Percentiles rank a stretch among this genome's conserved stretches.
These are phyloP conservation scores for Drosophila picticornis DNA, from an alignment of 2,888 invertebrate genomes.

Conservation along the genomic window DNA sequence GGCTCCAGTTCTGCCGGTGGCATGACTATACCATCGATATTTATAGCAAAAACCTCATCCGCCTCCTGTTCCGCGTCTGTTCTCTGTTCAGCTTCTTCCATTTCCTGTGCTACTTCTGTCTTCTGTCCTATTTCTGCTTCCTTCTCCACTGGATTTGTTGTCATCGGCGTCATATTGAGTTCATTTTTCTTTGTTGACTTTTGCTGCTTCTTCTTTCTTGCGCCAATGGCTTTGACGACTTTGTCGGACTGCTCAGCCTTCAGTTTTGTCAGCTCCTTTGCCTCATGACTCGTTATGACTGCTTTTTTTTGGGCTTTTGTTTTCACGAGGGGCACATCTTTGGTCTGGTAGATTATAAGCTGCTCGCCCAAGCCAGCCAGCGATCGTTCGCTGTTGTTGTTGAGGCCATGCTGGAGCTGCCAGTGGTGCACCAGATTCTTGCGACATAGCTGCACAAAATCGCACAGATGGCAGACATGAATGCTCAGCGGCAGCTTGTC, in stretches of 20 bases:
- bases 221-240: neutral
- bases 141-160: neutral
- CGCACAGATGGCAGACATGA: conserved; percentile 90
- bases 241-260: neutral
- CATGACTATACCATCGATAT: conserved; percentile 12
- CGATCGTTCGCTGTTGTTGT: conserved; percentile 15
- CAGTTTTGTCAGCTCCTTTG: neutral
- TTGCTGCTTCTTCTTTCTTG: neutral
- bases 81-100: neutral
- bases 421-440: conserved; percentile 88
- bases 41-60: neutral
- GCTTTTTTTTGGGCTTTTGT: conserved; percentile 9
- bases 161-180: neutral
- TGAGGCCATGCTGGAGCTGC: conserved; percentile 70
- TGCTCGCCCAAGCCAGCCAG: conserved; percentile 10
- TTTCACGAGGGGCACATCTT: conserved; percentile 46
- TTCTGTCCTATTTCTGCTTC: neutral
- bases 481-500: conserved; percentile 79
- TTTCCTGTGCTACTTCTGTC: neutral
- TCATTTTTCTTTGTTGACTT: neutral
- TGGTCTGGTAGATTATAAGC: conserved; percentile 50
- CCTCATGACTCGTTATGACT: neutral
- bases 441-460: conserved; percentile 89
- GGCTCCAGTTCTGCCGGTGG: conserved; percentile 41
- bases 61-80: neutral